Conservation (phyloP, 2,113 vertebrate genomes). For the Erythrocercus mccallii region DNA sequence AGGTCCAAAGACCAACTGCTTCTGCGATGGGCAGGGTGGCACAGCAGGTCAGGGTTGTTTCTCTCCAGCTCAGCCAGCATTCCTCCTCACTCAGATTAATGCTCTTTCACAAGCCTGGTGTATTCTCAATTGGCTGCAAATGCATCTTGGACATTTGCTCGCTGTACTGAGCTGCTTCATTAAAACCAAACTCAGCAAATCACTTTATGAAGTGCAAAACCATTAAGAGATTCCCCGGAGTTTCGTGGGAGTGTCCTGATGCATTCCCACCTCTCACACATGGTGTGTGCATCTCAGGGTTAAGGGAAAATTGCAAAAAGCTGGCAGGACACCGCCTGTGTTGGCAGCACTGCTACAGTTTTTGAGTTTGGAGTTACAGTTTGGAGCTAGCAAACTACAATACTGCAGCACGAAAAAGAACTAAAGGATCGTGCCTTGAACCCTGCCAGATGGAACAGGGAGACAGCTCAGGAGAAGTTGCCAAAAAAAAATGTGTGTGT, state of each 20-base stretch:
- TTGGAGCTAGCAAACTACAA: neutral
- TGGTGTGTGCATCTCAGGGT: neutral
- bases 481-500: neutral
- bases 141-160: neutral
- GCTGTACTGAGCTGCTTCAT: neutral
- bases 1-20: neutral
- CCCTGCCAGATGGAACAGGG: constrained; percentile 5
- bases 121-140: neutral
- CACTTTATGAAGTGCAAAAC: neutral
- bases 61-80: neutral
- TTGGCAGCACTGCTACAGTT: neutral
- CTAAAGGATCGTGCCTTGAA: neutral
- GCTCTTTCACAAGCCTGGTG: neutral
- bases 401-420: neutral
- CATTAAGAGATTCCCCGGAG: neutral
- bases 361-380: neutral
- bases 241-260: neutral
- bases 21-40: neutral
- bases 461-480: constrained; percentile 1
- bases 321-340: neutral
- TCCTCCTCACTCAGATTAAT: neutral
- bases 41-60: neutral
- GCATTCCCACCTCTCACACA: neutral
- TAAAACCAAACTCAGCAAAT: neutral
- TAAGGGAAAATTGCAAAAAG: neutral